Base-by-base conservation (phyloP, 2,888 invertebrate genomes). In the Mythimna lalbum region DNA sequence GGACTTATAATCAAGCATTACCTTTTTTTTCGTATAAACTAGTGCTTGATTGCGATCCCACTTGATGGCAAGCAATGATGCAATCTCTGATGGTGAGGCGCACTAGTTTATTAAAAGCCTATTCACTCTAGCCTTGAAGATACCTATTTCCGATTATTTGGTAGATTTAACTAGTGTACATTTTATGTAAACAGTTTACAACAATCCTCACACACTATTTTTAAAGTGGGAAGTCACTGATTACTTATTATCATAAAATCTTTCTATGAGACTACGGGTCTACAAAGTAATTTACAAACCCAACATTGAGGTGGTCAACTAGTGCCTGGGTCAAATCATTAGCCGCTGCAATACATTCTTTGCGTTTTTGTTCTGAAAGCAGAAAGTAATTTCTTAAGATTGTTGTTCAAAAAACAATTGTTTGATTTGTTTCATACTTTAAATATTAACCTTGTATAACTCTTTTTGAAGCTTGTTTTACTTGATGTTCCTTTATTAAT, bases 261-360 rank as follows among this genome's bases (percentile, higher is more conserved):
- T 53, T 9, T 27, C 1, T 27, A 17, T 14, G 9, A 27, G 14
- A 53, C 27, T 17, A 53, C 1, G 9, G 19, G 9, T 53, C 14
- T 50, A 43, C 23, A 53, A 56, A 14, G 7, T 39, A 1, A 68
- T 64, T 53, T 81, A 88, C 96, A 95, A 96, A 99, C 99, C 99
- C 99, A 84, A 99, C 98, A 96, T 99, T 99, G 31, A 99, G 96
- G 92, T 99, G 99, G 93, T 99, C 99, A 0, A 99, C 99, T 47
- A 99, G 96, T 47, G 99, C 97, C 91, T 99, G 98, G 0, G 99
- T 99, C 78, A 99, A 96, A 87, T 98, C 98, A 91, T 98, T 99
- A 2, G 99, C 99, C 66, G 99, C 98, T 82, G 97, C 97, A 73
- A 99, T 97, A 27, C 99, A 99, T 93, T 99, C 99, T 91, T 98